Percentiles rank a stretch among this genome's conserved stretches.
Evolutionary conservation across 2,113 vertebrate species (phyloP).

Genomic region (Hyperoodon ampullatus): DNA sequence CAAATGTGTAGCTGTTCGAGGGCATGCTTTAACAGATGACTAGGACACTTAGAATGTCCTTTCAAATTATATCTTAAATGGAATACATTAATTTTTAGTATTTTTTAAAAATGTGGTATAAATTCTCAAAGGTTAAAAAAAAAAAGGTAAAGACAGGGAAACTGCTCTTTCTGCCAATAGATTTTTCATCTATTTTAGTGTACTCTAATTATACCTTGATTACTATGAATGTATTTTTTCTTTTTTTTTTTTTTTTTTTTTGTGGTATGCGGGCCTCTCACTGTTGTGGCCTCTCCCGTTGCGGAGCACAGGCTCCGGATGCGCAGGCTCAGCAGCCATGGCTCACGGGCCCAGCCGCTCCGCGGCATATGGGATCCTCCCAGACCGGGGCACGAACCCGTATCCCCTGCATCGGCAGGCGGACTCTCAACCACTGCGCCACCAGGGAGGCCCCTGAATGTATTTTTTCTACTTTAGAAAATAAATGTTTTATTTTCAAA

Average conservation of each 20-base stretch:
- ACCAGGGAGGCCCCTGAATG: too few species aligned
- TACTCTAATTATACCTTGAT: neutral
- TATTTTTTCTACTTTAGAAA: neutral
- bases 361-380: too few species aligned
- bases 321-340: too few species aligned
- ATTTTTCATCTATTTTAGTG: neutral
- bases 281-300: too few species aligned
- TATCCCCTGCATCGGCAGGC: too few species aligned
- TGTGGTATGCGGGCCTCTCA: too few species aligned
- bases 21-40: neutral
- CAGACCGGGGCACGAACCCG: too few species aligned
- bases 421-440: too few species aligned
- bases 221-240: neutral
- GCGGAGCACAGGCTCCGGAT: too few species aligned
- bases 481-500: neutral
- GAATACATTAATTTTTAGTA: neutral
- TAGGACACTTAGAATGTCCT: neutral
- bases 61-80: constrained; percentile 28
- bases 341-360: too few species aligned
- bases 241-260: constrained; percentile 19
- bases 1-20: neutral
- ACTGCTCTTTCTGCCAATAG: neutral
- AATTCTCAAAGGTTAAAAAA: neutral
- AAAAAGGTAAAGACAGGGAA: neutral
- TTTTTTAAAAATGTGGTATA: neutral